Conservation (phyloP, 2,113 vertebrate species). For the Parus major region DNA sequence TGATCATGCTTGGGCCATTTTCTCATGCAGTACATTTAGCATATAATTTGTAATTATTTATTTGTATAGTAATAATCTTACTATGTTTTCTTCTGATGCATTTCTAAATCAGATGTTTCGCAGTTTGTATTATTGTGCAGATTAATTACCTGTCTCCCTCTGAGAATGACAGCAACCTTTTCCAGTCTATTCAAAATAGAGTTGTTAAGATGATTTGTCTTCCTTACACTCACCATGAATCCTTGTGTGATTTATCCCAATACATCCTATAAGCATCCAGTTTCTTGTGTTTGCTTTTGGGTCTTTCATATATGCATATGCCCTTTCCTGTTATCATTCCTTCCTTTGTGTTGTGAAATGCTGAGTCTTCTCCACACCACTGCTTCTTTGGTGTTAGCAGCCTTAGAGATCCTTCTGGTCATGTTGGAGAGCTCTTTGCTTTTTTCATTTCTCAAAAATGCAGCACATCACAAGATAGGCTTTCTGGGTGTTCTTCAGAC, state of each 20-base stretch:
- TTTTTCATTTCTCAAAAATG: neutral
- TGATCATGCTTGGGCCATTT: neutral
- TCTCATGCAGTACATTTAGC: neutral
- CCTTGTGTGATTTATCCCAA: neutral
- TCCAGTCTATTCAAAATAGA: neutral
- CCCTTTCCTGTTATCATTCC: neutral
- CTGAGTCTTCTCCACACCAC: neutral
- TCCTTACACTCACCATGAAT: neutral
- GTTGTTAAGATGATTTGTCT: slow-evolving; percentile 36
- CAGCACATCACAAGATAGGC: neutral
- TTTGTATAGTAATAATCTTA: neutral
- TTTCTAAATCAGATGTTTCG: neutral
- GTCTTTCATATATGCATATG: neutral
- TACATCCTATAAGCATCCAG: neutral
- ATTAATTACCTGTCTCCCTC: neutral
- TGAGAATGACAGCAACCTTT: neutral
- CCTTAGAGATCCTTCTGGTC: neutral
- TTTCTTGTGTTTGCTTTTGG: slow-evolving; percentile 3
- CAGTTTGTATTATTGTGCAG: neutral
- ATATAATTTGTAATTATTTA: neutral
- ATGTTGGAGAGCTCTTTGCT: neutral
- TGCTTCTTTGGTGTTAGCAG: neutral
- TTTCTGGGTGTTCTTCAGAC: neutral
- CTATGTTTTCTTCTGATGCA: neutral
- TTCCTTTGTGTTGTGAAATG: slow-evolving; percentile 29